Percentiles rank a stretch among this genome's conserved stretches.
Evolutionary conservation across 37 sponge, comb jelly and placozoan genomes (phyloP).

Genomic region (Ianthella basta): DNA sequence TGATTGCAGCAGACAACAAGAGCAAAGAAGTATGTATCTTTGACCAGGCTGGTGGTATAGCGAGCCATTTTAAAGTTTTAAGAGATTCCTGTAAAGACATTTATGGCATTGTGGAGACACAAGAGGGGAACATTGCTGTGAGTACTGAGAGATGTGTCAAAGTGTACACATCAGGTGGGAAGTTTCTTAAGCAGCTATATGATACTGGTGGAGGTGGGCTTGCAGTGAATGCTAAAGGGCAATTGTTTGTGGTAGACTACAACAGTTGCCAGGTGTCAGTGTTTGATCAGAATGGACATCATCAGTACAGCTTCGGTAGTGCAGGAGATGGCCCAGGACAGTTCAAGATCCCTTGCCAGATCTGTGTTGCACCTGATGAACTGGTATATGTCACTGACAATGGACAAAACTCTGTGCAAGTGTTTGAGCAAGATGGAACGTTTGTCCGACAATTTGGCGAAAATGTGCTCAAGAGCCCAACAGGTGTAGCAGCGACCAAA

Average conservation of each 20-base stretch:
- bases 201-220: neutral
- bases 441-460: slow-evolving; percentile 20
- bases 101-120: neutral
- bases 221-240: slow-evolving; percentile 12
- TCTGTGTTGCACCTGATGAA: neutral
- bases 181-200: neutral
- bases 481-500: slow-evolving; percentile 1
- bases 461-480: neutral
- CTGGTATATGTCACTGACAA: neutral
- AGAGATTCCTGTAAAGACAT: neutral
- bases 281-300: neutral
- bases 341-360: neutral
- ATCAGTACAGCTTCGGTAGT: slow-evolving; percentile 10
- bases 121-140: neutral
- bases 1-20: neutral
- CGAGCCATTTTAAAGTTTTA: neutral
- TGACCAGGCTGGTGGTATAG: neutral
- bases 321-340: neutral
- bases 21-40: neutral
- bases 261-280: neutral
- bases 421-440: neutral
- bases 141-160: neutral
- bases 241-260: slow-evolving; percentile 3
- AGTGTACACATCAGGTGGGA: neutral
- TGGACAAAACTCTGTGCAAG: neutral